Evolutionary conservation across 2,113 vertebrate species (phyloP).

Genomic region (Coptodon rendalli): DNA sequence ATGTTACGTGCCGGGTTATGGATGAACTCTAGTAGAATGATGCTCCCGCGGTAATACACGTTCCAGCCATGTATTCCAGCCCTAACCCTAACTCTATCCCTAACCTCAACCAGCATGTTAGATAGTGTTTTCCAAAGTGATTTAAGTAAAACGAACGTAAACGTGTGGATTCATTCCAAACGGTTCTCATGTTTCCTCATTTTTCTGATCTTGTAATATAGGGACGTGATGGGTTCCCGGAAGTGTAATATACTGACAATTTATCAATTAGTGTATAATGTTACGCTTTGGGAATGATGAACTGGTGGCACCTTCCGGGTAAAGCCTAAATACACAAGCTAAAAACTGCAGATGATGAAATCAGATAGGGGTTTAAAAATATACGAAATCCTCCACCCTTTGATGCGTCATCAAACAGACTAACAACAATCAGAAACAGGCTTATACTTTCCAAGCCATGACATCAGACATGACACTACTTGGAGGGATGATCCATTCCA

Average conservation of each 20-base stretch:
- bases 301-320: neutral
- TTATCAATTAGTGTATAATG: neutral
- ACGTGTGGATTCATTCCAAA: neutral
- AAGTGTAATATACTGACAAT: neutral
- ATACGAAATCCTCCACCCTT: neutral
- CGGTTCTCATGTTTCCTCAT: neutral
- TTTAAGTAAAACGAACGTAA: neutral
- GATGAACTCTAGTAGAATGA: neutral
- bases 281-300: neutral
- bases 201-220: neutral
- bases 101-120: neutral
- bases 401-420: neutral
- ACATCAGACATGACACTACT: neutral
- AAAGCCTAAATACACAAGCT: neutral
- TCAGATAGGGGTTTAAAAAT: neutral
- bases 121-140: neutral
- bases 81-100: neutral
- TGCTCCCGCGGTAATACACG: neutral
- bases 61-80: neutral
- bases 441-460: neutral
- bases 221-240: neutral
- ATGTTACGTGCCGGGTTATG: neutral
- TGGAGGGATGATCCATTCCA: neutral
- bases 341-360: neutral
- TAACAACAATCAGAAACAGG: neutral